Evolutionary conservation across 2,797 vertebrate genomes (phyloP).

Genomic region (Ciconia nigra): DNA sequence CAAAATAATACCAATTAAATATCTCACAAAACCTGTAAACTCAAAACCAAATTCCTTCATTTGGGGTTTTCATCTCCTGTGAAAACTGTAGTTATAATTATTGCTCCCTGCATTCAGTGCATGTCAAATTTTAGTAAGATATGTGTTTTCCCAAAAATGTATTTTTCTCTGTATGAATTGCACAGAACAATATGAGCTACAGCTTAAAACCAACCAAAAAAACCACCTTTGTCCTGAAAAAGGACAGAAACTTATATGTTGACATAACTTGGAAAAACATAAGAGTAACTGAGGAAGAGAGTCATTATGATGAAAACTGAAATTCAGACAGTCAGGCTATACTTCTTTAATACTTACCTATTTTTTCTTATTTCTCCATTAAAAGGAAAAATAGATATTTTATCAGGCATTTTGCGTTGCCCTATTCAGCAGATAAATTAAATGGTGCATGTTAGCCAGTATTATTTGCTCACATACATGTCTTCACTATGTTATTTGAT

Average conservation of each 20-base stretch:
- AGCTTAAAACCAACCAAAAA: neutral
- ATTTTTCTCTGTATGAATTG: neutral
- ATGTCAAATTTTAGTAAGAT: neutral
- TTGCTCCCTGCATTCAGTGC: neutral
- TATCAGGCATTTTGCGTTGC: neutral
- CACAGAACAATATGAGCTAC: neutral
- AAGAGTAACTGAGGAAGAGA: neutral
- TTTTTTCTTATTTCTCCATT: neutral
- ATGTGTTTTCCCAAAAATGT: neutral
- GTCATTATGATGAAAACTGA: neutral
- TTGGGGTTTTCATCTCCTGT: neutral
- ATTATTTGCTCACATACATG: neutral
- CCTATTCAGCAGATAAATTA: neutral
- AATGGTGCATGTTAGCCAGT: neutral
- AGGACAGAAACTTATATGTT: neutral
- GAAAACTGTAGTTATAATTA: neutral
- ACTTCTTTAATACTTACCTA: neutral
- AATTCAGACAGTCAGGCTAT: neutral
- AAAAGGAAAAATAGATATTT: neutral
- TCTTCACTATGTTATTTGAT: neutral
- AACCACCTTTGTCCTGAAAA: neutral
- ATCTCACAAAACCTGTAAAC: neutral
- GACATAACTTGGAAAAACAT: neutral
- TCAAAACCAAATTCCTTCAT: neutral
- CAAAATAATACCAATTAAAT: neutral